Evolutionary conservation across 2,888 invertebrate species (phyloP), one percentile per base, ranked within the genome.

Genomic region (Zele albiditarsus): DNA sequence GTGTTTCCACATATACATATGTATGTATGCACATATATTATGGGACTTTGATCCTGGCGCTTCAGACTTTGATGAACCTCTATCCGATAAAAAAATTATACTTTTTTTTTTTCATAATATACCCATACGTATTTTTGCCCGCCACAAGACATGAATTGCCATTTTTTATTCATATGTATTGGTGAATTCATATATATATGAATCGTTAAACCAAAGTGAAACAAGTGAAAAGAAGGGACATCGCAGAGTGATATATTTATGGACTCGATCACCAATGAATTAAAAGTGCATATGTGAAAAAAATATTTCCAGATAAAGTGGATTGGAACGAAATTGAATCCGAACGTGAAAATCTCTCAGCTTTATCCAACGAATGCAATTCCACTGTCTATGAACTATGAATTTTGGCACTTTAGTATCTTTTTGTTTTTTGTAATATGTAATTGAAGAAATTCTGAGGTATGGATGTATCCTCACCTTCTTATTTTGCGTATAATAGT

Each of bases 1-100:
- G 78, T 68, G 63, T 72, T 53, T 49, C 53, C 46, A 71, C 46
- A 74, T 42, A 57, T 33, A 49, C 28, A 63, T 1, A 46, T 33
- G 3, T 42, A 33, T 33, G 14, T 33, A 33, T 12, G 23, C n/a
- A 31, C 31, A 33, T 63, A n/a, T 20, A 23, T 20, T 23, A 53
- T n/a, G 31, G 58, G 58, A 66, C 42, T 71, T 71, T 58, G 53
- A 53, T 53, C 53, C 20, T 53, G 6, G 53, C 8, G 8, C 23
- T 4, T 23, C 20, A 1, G 23, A 53, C 53, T 53, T 53, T 53
- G 20, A 53, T 53, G 20, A 53, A 53, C 23, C 4, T 20, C 23
- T n/a, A 4, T 5, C n/a, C 4, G 46, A 46, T 46, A 20, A 53
- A 53, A n/a, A 53, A 53, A n/a, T n/a, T n/a, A n/a, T 1, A 53